Conservation (phyloP, 2,888 invertebrate species). For the Dasypogon diadema region DNA sequence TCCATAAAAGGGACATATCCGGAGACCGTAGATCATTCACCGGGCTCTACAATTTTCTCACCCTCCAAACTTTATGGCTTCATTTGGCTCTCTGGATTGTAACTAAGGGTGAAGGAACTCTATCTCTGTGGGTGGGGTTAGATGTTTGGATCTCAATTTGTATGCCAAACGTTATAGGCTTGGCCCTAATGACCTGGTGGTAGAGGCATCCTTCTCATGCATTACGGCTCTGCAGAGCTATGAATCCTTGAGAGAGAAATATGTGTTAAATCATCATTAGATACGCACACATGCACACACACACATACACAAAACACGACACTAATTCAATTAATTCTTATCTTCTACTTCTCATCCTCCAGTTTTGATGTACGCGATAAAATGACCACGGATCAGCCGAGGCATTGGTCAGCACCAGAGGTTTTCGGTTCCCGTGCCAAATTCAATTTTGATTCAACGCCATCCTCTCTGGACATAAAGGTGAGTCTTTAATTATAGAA, state of each 20-base stretch:
- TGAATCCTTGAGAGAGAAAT: neutral
- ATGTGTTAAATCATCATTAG: neutral
- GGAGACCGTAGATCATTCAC: neutral
- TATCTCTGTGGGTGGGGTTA: neutral
- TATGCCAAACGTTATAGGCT: neutral
- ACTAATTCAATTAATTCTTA: constrained; percentile 16
- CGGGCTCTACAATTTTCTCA: too few species aligned
- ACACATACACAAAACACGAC: neutral
- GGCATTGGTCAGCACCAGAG: constrained; percentile 87
- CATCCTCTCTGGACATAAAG: constrained; percentile 83
- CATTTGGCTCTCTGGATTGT: neutral
- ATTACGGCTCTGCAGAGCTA: neutral
- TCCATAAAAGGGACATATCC: neutral
- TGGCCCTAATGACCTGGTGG: neutral
- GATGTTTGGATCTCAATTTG: neutral
- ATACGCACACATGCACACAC: neutral
- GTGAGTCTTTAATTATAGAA: constrained; percentile 59
- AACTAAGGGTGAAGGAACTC: neutral
- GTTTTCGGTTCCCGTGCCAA: constrained; percentile 89
- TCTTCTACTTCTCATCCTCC: constrained; percentile 62
- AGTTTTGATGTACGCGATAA: constrained; percentile 91
- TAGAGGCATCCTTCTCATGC: neutral
- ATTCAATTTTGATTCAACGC: constrained; percentile 82
- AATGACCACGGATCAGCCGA: constrained; percentile 78
- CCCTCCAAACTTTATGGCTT: too few species aligned